Conservation (phyloP, 2,113 vertebrate genomes). For the Platanista minor region DNA sequence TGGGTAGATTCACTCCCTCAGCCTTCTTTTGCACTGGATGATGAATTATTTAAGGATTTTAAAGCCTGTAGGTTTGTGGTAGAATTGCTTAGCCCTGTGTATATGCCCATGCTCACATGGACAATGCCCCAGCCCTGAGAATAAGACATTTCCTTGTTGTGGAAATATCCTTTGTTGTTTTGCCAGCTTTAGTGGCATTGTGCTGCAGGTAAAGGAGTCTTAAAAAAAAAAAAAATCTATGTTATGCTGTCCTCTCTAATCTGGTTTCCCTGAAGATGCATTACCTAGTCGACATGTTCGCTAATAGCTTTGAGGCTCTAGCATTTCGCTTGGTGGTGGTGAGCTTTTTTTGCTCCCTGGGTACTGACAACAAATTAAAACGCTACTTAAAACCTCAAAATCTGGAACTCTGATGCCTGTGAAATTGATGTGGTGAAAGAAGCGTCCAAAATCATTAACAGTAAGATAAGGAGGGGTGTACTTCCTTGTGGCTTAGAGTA, state of each 20-base stretch:
- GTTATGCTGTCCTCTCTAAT: conserved; percentile 70
- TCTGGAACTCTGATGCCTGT: conserved; percentile 14
- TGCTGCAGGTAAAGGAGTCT: conserved; percentile 77
- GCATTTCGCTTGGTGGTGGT: conserved; percentile 68
- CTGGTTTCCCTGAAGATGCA: conserved; percentile 69
- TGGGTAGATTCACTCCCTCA: conserved; percentile 61
- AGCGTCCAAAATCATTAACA: conserved; percentile 45
- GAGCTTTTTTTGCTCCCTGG: conserved; percentile 44
- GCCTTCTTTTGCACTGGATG: conserved; percentile 49
- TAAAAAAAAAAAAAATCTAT: conserved; percentile 61
- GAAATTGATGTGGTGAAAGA: conserved; percentile 45
- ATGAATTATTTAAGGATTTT: conserved; percentile 72
- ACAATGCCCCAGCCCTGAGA: conserved; percentile 30
- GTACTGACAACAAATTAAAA: conserved; percentile 60
- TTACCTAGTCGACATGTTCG: conserved; percentile 73
- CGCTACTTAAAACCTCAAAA: conserved; percentile 61
- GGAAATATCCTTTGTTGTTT: conserved; percentile 74
- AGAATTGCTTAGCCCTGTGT: not conserved
- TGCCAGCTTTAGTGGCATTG: conserved; percentile 64
- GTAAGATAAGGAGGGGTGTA: not conserved
- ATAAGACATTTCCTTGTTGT: conserved; percentile 47
- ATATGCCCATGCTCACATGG: not conserved
- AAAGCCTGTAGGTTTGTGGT: conserved; percentile 54
- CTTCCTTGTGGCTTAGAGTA: not conserved
- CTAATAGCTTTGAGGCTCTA: conserved; percentile 64